Percentiles rank a stretch among this genome's conserved stretches.
These are phyloP conservation scores for Platichthys flesus DNA, from an alignment of 2,113 vertebrate species.

Conservation along the genomic window DNA sequence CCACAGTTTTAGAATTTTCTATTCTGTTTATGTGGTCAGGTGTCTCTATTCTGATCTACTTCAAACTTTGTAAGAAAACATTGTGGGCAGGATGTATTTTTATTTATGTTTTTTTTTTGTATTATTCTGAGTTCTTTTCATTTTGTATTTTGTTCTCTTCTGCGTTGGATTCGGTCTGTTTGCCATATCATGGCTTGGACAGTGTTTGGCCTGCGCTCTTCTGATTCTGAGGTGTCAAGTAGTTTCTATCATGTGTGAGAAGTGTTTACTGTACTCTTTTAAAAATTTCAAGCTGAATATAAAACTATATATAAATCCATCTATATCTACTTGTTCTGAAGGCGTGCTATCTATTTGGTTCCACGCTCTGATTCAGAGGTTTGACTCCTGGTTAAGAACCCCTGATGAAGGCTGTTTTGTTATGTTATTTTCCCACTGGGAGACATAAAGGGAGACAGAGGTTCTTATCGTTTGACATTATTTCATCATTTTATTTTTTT, in stretches of 20 bases:
- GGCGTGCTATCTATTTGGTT: slow-evolving; percentile 86
- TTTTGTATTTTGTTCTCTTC: slow-evolving; percentile 8
- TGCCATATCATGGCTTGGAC: slow-evolving; percentile 79
- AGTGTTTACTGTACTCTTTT: slow-evolving; percentile 99
- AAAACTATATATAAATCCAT: slow-evolving; percentile 82
- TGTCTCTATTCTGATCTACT: slow-evolving; percentile 88
- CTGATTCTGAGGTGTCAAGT: slow-evolving; percentile 90
- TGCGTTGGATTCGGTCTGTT: slow-evolving; percentile 19
- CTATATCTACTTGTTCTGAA: slow-evolving; percentile 91
- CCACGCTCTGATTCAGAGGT: slow-evolving; percentile 53
- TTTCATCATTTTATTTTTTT: slow-evolving; percentile 46
- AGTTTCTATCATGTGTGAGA: slow-evolving; percentile 99
- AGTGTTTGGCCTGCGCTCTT: slow-evolving; percentile 86
- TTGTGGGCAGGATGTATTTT: slow-evolving; percentile 76
- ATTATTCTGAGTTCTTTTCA: not conserved
- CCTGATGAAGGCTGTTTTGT: slow-evolving; percentile 24
- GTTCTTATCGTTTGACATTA: slow-evolving; percentile 65
- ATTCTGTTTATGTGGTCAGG: slow-evolving; percentile 96
- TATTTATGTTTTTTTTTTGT: slow-evolving; percentile 19
- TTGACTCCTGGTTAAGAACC: slow-evolving; percentile 18
- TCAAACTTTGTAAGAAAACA: slow-evolving; percentile 89
- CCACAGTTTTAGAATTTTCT: slow-evolving; percentile 97
- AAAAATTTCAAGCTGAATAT: slow-evolving; percentile 98
- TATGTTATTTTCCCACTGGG: slow-evolving; percentile 14
- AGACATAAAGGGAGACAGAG: slow-evolving; percentile 46